Evolutionary conservation across 2,888 invertebrate species (phyloP).

Genomic region (Plebejus argus): DNA sequence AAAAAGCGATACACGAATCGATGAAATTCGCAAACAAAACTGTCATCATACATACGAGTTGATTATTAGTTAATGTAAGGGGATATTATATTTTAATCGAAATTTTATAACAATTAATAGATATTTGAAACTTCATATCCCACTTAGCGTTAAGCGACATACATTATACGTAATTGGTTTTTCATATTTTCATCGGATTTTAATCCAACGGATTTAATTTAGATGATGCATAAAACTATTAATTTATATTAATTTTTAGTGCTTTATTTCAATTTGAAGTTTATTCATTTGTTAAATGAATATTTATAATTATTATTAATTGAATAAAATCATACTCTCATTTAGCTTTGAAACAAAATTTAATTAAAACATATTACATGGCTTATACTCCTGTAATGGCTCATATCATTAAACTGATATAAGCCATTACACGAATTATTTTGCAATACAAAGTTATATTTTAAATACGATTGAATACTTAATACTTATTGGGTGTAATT

Average conservation of each 20-base stretch:
- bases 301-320: constrained; percentile 13
- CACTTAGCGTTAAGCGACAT: not conserved
- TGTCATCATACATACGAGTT: not conserved
- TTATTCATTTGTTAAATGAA: constrained; percentile 11
- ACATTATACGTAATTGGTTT: not conserved
- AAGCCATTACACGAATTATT: not conserved
- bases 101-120: not conserved
- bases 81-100: too few relatives aligned
- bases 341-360: not conserved
- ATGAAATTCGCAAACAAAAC: not conserved
- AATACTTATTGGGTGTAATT: not conserved
- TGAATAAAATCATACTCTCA: not conserved
- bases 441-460: not conserved
- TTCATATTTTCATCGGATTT: not conserved
- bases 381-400: not conserved
- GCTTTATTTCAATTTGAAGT: constrained; percentile 7
- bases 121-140: not conserved
- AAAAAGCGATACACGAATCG: not conserved
- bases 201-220: not conserved
- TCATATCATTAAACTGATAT: not conserved
- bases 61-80: not conserved
- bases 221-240: not conserved
- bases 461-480: too few relatives aligned
- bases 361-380: not conserved
- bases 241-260: not conserved